These are phyloP conservation scores for Chlamydotis undulata DNA, from an alignment of 2,113 vertebrate species.

Conservation along the genomic window DNA sequence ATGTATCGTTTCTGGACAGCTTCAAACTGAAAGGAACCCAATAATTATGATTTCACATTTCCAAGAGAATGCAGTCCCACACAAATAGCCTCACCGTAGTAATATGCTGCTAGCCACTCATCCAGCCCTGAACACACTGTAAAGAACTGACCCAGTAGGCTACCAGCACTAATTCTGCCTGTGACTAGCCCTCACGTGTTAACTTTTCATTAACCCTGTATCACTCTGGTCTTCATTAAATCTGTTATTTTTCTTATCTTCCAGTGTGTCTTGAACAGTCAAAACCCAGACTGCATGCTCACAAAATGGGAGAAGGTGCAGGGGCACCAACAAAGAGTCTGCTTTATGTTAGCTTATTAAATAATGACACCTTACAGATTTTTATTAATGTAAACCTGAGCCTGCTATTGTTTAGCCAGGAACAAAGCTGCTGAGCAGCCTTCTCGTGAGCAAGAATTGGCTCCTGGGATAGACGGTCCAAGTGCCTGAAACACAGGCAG, in stretches of 20 bases:
- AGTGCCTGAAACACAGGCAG: background rate
- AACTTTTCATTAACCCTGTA: background rate
- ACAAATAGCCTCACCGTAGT: background rate
- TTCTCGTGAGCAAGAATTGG: background rate
- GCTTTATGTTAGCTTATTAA: background rate
- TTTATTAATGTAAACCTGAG: background rate
- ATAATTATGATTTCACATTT: constrained; percentile 52
- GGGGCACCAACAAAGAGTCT: background rate
- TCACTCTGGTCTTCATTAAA: background rate
- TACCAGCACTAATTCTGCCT: background rate
- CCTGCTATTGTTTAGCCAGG: background rate
- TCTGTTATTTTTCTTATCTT: background rate
- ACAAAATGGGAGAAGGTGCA: background rate
- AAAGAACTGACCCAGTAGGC: background rate
- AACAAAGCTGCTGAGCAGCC: background rate
- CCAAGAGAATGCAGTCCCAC: background rate
- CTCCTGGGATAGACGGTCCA: background rate
- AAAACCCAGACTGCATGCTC: background rate
- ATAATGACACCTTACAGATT: background rate
- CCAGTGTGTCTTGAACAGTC: background rate
- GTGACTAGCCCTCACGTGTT: background rate
- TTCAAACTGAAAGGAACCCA: constrained; percentile 29
- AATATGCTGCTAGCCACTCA: background rate
- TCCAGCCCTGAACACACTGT: background rate
- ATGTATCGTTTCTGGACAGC: constrained; percentile 3